phyloP scores from a whole-genome alignment of 2,797 vertebrate genomes.

The Gouania willdenowi region DNA sequence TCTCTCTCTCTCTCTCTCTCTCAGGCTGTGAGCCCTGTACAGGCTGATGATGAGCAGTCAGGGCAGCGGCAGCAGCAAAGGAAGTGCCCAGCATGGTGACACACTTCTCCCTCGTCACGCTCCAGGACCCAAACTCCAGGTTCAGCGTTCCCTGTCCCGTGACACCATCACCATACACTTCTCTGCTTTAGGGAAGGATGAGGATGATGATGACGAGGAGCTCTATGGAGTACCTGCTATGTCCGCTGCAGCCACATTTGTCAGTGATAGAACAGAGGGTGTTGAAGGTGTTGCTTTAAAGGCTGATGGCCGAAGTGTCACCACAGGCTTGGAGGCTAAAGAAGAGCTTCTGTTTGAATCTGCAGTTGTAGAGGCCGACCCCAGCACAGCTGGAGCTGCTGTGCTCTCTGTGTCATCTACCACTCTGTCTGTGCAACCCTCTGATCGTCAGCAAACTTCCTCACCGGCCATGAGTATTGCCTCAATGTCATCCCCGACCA shows the following conservation, averaged over 20 bases:
- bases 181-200: constrained; percentile 89
- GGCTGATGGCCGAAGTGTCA: constrained; percentile 75
- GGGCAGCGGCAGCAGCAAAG: constrained; percentile 80
- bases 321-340: constrained; percentile 83
- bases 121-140: constrained; percentile 86
- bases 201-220: constrained; percentile 90
- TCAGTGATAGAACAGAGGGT: constrained; percentile 2
- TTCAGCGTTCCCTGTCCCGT: constrained; percentile 88
- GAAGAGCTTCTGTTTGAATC: constrained; percentile 83
- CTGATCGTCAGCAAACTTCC: constrained; percentile 26
- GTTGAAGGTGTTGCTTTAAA: constrained; percentile 32
- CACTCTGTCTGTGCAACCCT: constrained; percentile 18
- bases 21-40: constrained; percentile 79
- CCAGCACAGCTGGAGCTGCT: constrained; percentile 66
- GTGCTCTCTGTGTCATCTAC: constrained; percentile 53
- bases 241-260: constrained; percentile 25
- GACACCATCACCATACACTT: constrained; percentile 97
- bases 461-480: constrained; percentile 55
- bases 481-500: constrained; percentile 55
- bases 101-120: constrained; percentile 73
- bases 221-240: constrained; percentile 57
- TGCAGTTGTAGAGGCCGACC: constrained; percentile 51
- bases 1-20: constrained; percentile 19
- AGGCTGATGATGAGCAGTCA: constrained; percentile 89
- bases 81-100: constrained; percentile 62